These are phyloP conservation scores for Xenopus borealis DNA, from an alignment of 2,113 vertebrate genomes.

Conservation along the genomic window DNA sequence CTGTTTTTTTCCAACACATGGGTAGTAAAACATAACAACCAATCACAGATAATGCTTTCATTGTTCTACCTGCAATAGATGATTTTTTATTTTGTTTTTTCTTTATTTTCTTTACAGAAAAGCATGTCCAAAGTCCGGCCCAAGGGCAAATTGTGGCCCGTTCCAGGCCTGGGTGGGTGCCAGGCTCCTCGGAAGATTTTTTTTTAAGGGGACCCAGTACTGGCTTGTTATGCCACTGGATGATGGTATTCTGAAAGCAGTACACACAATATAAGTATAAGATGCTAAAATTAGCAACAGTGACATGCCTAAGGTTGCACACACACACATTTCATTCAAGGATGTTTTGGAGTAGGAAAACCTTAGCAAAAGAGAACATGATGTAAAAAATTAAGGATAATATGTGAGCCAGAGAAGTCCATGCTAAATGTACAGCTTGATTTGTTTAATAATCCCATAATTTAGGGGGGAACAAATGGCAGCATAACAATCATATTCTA, in stretches of 20 bases:
- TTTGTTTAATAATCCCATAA: constrained; percentile 21
- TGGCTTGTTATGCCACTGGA: too few species aligned
- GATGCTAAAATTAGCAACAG: constrained; percentile 31
- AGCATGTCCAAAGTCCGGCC: too few species aligned
- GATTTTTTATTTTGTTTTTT: too few species aligned
- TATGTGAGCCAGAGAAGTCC: constrained; percentile 9
- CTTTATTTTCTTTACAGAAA: too few species aligned
- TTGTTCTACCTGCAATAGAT: too few species aligned
- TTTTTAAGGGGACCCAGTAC: too few species aligned
- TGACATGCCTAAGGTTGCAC: constrained; percentile 23
- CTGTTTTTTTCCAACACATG: too few species aligned
- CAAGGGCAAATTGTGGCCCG: too few species aligned
- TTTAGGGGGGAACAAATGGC: constrained; percentile 29
- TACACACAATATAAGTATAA: constrained; percentile 33
- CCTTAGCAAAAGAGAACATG: constrained; percentile 30
- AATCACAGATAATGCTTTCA: too few species aligned
- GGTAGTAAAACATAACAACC: too few species aligned
- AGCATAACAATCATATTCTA: constrained; percentile 29
- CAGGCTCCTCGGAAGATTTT: too few species aligned
- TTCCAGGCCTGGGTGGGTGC: too few species aligned
- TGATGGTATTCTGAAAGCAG: constrained; percentile 39
- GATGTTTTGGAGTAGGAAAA: constrained; percentile 25
- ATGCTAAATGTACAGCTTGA: constrained; percentile 18
- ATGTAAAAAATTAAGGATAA: constrained; percentile 33
- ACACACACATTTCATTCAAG: constrained; percentile 24